Percentiles rank a stretch among this genome's conserved stretches.
Conservation (phyloP, 2,113 vertebrate genomes). For the Coturnix japonica region DNA sequence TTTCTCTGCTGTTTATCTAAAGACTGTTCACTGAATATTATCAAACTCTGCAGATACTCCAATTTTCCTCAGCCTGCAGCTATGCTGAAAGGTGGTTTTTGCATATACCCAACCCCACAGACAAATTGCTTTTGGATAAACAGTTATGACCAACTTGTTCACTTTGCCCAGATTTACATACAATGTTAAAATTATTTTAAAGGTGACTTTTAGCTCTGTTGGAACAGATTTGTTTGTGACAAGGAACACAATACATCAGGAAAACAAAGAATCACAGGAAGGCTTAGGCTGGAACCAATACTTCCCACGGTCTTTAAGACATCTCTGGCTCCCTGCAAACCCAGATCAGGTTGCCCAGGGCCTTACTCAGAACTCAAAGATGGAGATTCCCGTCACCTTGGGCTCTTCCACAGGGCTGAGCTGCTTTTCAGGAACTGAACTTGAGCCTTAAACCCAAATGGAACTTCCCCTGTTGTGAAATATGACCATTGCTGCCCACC, state of each 20-base stretch:
- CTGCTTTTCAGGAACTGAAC: background rate
- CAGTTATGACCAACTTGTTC: background rate
- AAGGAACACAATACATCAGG: background rate
- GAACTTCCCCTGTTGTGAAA: background rate
- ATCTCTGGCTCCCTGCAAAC: background rate
- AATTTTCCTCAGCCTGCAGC: background rate
- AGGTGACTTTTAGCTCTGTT: background rate
- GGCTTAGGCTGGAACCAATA: background rate
- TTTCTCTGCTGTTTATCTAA: background rate
- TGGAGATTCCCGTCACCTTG: background rate
- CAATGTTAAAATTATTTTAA: background rate
- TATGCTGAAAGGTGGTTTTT: background rate
- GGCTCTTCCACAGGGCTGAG: background rate
- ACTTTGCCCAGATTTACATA: background rate
- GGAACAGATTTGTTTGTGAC: background rate
- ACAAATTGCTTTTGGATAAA: background rate
- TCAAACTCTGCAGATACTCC: background rate
- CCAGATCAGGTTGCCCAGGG: background rate
- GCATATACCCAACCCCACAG: fast-evolving
- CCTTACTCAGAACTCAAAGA: background rate
- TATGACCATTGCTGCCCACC: background rate
- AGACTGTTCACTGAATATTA: background rate
- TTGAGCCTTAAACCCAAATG: background rate
- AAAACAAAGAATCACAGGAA: background rate
- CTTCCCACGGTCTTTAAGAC: background rate